These are phyloP conservation scores for Atrichornis clamosus DNA, from an alignment of 2,113 vertebrate species.

Conservation along the genomic window DNA sequence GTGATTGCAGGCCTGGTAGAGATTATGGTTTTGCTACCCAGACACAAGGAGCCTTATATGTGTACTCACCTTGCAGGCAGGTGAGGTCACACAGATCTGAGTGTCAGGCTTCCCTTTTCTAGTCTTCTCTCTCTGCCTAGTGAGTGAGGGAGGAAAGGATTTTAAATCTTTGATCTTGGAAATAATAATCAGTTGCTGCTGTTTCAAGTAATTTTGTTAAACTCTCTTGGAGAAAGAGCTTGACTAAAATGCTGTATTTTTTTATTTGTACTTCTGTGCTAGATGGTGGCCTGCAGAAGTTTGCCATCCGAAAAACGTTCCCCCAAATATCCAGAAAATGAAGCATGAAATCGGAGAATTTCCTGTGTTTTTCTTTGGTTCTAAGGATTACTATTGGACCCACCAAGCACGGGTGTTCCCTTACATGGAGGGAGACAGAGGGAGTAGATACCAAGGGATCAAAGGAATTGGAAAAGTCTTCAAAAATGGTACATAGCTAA, in stretches of 20 bases:
- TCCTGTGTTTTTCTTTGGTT: conserved; percentile 98
- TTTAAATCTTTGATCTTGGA: not conserved
- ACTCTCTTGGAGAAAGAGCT: not conserved
- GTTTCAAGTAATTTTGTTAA: not conserved
- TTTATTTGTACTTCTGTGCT: conserved; percentile 68
- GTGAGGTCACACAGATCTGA: not conserved
- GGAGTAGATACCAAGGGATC: conserved; percentile 89
- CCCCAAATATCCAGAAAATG: conserved; percentile 98
- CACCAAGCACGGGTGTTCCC: conserved; percentile 97
- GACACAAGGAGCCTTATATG: not conserved
- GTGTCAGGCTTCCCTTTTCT: not conserved
- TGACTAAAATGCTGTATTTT: conserved; percentile 55
- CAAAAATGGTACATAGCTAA: conserved; percentile 82
- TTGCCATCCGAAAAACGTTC: conserved; percentile 92
- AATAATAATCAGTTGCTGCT: not conserved
- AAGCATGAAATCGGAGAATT: conserved; percentile 97
- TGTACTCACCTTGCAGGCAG: not conserved
- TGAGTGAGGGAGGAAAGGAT: not conserved
- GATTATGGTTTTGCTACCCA: not conserved
- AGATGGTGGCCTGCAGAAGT: conserved; percentile 99
- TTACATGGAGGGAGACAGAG: conserved; percentile 96
- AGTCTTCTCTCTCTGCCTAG: not conserved
- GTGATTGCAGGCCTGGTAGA: not conserved
- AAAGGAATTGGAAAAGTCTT: conserved; percentile 94
- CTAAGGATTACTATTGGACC: conserved; percentile 98